Evolutionary conservation across 2,797 vertebrate species (phyloP).

Genomic region (Hydrophis major): DNA sequence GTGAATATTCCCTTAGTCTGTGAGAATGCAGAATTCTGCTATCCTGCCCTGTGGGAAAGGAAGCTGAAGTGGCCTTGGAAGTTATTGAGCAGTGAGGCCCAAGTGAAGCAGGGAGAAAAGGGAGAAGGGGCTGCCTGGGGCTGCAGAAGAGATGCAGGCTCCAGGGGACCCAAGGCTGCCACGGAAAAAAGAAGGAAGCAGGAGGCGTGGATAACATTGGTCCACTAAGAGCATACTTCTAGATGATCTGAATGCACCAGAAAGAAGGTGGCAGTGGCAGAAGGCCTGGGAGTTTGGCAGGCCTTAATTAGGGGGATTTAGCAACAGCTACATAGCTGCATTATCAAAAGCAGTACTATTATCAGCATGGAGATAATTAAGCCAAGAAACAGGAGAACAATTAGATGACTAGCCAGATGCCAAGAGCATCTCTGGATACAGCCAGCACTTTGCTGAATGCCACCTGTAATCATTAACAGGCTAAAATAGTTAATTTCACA

Average conservation of each 20-base stretch:
- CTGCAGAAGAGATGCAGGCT: background rate
- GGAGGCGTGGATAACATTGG: background rate
- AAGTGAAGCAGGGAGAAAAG: background rate
- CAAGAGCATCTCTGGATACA: background rate
- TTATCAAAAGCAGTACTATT: background rate
- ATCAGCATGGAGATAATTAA: background rate
- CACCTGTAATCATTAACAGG: background rate
- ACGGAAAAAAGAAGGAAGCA: background rate
- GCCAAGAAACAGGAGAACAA: background rate
- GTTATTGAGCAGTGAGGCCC: background rate
- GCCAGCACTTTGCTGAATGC: background rate
- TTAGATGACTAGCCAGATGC: background rate
- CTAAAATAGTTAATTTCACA: background rate
- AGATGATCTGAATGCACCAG: background rate
- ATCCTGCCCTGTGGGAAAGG: background rate
- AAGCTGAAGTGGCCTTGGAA: background rate
- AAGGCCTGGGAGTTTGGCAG: background rate
- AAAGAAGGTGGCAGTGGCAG: background rate
- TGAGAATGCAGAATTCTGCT: background rate
- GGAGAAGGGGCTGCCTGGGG: background rate
- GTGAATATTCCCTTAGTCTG: background rate
- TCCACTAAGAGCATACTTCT: background rate
- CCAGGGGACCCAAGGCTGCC: background rate
- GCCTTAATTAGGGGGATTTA: background rate
- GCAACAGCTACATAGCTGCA: background rate